Base-by-base conservation (phyloP, 2,113 vertebrate species). In the Proterorhinus semilunaris region DNA sequence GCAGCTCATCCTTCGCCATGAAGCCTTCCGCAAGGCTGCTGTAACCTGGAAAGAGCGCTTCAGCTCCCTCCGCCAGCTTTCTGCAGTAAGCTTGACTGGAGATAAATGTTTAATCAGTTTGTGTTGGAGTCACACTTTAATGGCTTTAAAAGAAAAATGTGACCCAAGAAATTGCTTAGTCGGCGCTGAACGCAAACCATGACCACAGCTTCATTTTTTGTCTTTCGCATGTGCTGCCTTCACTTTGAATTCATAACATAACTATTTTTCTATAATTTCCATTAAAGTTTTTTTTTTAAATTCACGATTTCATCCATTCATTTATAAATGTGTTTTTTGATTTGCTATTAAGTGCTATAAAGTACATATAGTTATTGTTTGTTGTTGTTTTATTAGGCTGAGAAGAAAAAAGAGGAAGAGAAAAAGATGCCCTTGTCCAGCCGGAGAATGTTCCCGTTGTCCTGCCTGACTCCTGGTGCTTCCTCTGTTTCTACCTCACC, bases 1-100 rank as follows among this genome's bases (percentile, higher is more conserved):
- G 85, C 95, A 92, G 85, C 94, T 98, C 90, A 96, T 98, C 91
- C 96, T 95, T 83, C 92, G 96, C 49, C 96, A 98, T 0, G 95
- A 98, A 80, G 95, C 94, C 74, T 97, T 98, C 79, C 94, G 96
- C 83, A 98, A 97, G 81, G 92, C 95, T 0, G 96, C 94, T 0
- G 92, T 93, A 48, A 93, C 94, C 65, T 96, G 96, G 96, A 96
- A 96, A 82, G 96, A 96, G 75, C 95, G 96, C 48, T 96, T 98
- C 87, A 91, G 91, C 7, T 93, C 94, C 0, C 94, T 96, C 73
- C 93, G 95, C 76, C 95, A 96, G 84, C 94, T 98, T 71, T 95
- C 95, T 0, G 93, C 91, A 74, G 89, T 90, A 91, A 91, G 89
- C 74, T 82, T 78, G 62, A 81, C 78, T 81, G 62, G 72, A 76